Evolutionary conservation across 30 jellyfish, hydroid and myxozoan genomes (phyloP).

Genomic region (Morbakka virulenta): DNA sequence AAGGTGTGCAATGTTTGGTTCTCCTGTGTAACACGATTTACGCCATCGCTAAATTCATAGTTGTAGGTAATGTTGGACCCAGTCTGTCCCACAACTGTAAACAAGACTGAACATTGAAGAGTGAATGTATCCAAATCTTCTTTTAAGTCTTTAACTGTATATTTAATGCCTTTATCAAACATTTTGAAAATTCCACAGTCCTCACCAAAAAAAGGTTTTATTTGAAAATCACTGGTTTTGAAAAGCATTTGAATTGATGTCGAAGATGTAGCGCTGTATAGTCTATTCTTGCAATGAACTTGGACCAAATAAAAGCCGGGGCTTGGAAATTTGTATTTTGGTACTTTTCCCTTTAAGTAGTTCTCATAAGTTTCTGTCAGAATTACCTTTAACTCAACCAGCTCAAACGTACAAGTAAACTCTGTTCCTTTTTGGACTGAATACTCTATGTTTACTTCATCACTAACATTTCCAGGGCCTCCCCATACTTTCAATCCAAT

Average conservation of each 20-base stretch:
- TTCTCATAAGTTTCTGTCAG: not conserved
- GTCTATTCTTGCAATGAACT: slow-evolving; percentile 47
- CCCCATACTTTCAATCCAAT: slow-evolving; percentile 35
- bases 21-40: not conserved
- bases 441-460: slow-evolving; percentile 33
- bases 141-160: not conserved
- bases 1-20: slow-evolving; percentile 19
- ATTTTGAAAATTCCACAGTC: slow-evolving; percentile 52
- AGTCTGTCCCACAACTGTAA: slow-evolving; percentile 19
- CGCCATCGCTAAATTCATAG: slow-evolving; percentile 11
- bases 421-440: slow-evolving; percentile 51
- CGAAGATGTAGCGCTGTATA: slow-evolving; percentile 39
- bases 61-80: slow-evolving; percentile 59
- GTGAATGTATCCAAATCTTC: slow-evolving; percentile 39
- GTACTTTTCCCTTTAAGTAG: not conserved
- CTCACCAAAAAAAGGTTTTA: slow-evolving; percentile 18
- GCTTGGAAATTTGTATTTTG: slow-evolving; percentile 37
- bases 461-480: slow-evolving; percentile 75
- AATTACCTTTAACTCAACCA: slow-evolving; percentile 15
- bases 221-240: slow-evolving; percentile 23
- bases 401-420: slow-evolving; percentile 64
- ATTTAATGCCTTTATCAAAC: not conserved
- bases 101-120: slow-evolving; percentile 10
- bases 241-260: slow-evolving; percentile 20
- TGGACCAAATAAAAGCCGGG: slow-evolving; percentile 51